Conservation (phyloP, 1,140 invertebrate species). For the Zaprionus davidi region DNA sequence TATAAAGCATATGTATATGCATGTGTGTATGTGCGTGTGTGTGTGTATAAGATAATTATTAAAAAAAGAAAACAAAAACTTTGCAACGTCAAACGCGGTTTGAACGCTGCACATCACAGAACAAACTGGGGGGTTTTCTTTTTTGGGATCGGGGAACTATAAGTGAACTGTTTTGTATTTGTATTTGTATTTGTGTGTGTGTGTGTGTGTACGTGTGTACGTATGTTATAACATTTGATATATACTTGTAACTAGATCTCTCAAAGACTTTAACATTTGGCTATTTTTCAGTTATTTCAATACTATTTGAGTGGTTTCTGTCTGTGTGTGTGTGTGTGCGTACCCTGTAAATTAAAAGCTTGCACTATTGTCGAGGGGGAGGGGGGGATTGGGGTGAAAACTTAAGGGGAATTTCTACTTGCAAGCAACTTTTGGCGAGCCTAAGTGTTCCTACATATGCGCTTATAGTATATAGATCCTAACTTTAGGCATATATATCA, state of each 20-base stretch:
- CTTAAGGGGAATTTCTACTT: constrained; percentile 40
- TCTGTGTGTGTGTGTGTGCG: constrained; percentile 22
- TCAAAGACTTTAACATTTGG: constrained; percentile 49
- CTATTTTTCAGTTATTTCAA: constrained; percentile 54
- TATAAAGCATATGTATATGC: neutral
- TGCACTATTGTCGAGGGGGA: constrained; percentile 42
- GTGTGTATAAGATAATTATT: constrained; percentile 46
- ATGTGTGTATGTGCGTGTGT: neutral
- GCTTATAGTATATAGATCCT: constrained; percentile 57
- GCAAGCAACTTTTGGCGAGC: constrained; percentile 64
- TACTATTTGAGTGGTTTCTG: constrained; percentile 53
- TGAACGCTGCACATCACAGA: constrained; percentile 72
- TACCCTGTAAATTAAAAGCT: constrained; percentile 52
- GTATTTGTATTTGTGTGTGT: constrained; percentile 7
- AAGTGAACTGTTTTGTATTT: constrained; percentile 20
- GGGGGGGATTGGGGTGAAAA: constrained; percentile 9
- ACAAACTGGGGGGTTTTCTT: constrained; percentile 66
- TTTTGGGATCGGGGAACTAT: constrained; percentile 32
- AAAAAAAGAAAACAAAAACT: constrained; percentile 53
- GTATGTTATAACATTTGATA: constrained; percentile 37
- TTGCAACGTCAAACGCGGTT: constrained; percentile 66
- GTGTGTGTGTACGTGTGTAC: constrained; percentile 17
- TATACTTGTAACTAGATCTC: constrained; percentile 43
- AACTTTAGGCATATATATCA: constrained; percentile 49
- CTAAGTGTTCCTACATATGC: constrained; percentile 78